Conservation (phyloP, 2,113 vertebrate genomes). For the Limanda limanda region DNA sequence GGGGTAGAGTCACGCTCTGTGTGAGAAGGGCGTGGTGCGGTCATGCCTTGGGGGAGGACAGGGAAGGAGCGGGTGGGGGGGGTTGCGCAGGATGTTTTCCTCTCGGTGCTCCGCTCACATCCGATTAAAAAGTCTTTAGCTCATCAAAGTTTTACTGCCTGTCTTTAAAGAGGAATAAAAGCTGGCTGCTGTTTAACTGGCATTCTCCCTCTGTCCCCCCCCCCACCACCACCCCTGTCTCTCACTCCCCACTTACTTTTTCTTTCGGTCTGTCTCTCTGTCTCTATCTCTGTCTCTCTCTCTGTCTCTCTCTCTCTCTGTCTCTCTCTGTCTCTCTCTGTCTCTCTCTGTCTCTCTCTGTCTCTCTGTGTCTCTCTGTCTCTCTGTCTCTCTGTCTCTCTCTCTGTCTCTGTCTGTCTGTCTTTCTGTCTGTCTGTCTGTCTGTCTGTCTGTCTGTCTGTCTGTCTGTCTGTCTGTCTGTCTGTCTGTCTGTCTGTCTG, state of each 20-base stretch:
- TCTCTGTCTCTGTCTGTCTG: slow-evolving; percentile 26
- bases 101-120: slow-evolving; percentile 72
- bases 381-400: slow-evolving; percentile 41
- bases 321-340: slow-evolving; percentile 33
- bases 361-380: slow-evolving; percentile 27
- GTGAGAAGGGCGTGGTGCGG: slow-evolving; percentile 78
- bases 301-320: slow-evolving; percentile 29
- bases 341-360: too few species aligned
- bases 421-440: slow-evolving; percentile 23
- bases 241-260: slow-evolving; percentile 7
- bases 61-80: slow-evolving; percentile 3
- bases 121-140: slow-evolving; percentile 80
- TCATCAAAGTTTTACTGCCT: slow-evolving; percentile 80
- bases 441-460: slow-evolving; percentile 25
- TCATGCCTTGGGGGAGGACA: slow-evolving; percentile 68
- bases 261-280: slow-evolving; percentile 31
- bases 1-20: slow-evolving; percentile 67
- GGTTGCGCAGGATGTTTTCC: slow-evolving; percentile 58
- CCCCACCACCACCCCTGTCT: slow-evolving; percentile 2
- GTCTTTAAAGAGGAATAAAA: slow-evolving; percentile 80
- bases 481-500: slow-evolving; percentile 25
- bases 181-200: slow-evolving; percentile 77
- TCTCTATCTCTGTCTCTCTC: too few species aligned
- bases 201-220: slow-evolving; percentile 55
- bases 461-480: slow-evolving; percentile 23